Base-by-base conservation (phyloP, 2,888 invertebrate genomes). In the Nomada ferruginata region DNA sequence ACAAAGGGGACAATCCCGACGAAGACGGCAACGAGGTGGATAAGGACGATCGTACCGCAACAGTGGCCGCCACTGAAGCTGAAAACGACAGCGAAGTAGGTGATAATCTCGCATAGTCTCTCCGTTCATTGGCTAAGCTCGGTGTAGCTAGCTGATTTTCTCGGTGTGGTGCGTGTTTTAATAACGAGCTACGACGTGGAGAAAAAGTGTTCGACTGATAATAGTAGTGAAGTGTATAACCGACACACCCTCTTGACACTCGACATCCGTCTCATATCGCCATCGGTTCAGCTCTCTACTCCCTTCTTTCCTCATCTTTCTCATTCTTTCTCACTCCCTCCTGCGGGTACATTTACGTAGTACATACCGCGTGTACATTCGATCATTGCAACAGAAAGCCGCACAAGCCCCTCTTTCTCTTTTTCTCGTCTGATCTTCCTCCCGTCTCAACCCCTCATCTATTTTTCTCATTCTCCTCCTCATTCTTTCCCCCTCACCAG, bases 241-340 rank as follows among this genome's bases (percentile, higher is more conserved):
- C 89, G 91, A 91, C 91, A 91, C 91, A 91, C 91, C 91, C 91
- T 91, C 90, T 90, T 89, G 90, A 91, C 90, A 90, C 89, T 88
- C 90, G 83, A 88, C 91, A 90, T 91, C 88, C 87, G 89, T 90
- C 86, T 90, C 87, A 78, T 83, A 87, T 87, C 89, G 87, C 83
- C 89, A 86, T 89, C 85, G 81, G 82, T 80, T 83, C 76, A 55
- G 78, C 80, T 83, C 85, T 83, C 75, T 81, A 79, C 68, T 74
- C 73, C 78, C 83, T 79, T 79, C 85, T 85, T 82, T 71, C 73
- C 42, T 60, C 55, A 70, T 81, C 79, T 64, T 74, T 68, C 52
- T 79, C 72, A 47, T n/a, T 70, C 66, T 68, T 47, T 29, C 61
- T 70, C 59, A n/a, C 61, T 85, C 68, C 50, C 66, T 61, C 73